Evolutionary conservation across 2,113 vertebrate species (phyloP).

Genomic region (Engraulis encrasicolus): DNA sequence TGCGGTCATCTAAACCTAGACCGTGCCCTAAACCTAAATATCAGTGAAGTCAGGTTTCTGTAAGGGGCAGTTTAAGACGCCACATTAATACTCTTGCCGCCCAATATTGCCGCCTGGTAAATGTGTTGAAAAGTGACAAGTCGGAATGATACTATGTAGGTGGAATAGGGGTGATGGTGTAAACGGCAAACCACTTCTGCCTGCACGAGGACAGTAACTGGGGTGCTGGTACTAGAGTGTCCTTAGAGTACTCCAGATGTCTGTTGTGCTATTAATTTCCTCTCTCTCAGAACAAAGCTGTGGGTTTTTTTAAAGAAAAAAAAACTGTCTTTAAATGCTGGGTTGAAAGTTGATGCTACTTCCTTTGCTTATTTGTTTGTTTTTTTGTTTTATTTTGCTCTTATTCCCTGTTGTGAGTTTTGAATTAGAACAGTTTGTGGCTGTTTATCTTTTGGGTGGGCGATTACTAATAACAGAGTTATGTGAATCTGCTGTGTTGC

Average conservation of each 20-base stretch:
- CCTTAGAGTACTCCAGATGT: background rate
- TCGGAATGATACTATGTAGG: no score
- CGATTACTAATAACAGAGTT: background rate
- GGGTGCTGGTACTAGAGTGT: background rate
- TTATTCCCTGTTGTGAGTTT: background rate
- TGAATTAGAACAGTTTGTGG: background rate
- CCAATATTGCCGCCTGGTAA: no score
- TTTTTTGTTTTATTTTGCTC: background rate
- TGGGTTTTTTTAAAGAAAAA: background rate
- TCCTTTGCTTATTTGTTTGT: background rate
- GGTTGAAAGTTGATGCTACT: background rate
- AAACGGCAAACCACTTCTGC: no score
- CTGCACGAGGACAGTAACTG: background rate
- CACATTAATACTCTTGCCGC: no score
- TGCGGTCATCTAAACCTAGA: no score
- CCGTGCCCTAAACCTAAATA: no score
- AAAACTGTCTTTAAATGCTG: background rate
- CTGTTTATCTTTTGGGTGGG: background rate
- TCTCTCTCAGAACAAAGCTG: background rate
- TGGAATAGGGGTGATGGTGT: no score
- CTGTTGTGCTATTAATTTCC: background rate
- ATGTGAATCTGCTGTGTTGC: constrained; percentile 1
- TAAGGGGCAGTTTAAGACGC: no score
- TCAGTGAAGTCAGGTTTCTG: no score
- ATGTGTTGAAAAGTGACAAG: no score